Conservation (phyloP, 1,140 invertebrate species). For the Cecropterus lyciades region DNA sequence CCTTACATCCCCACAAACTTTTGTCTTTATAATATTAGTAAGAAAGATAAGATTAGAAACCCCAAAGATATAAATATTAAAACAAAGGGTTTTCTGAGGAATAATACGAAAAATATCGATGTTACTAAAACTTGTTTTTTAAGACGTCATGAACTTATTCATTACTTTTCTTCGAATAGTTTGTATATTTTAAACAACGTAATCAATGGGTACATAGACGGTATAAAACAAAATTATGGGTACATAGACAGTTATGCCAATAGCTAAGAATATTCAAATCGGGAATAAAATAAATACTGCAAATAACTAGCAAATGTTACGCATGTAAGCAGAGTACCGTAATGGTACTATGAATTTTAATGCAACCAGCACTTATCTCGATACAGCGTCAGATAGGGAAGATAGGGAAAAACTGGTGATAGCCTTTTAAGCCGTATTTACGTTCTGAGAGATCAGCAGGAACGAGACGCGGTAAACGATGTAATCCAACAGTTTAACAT, state of each 20-base stretch:
- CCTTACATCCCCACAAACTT: no score
- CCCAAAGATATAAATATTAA: no score
- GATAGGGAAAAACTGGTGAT: slow-evolving; percentile 26
- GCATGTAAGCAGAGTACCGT: background rate
- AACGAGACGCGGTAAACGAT: slow-evolving; percentile 14
- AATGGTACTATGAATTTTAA: slow-evolving; percentile 22
- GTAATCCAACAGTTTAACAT: slow-evolving; percentile 27
- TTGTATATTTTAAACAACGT: no score
- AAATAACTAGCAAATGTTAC: background rate
- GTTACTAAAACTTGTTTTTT: no score
- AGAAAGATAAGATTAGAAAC: no score
- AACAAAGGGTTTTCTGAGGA: no score
- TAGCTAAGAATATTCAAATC: background rate
- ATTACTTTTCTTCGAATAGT: no score
- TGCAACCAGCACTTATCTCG: slow-evolving; percentile 15
- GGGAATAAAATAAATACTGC: background rate
- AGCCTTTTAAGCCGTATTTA: slow-evolving; percentile 30
- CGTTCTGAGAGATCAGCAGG: background rate
- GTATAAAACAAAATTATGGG: no score
- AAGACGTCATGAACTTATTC: no score
- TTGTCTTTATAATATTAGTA: no score
- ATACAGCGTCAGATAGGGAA: slow-evolving; percentile 5
- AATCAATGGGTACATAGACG: no score
- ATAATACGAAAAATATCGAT: no score
- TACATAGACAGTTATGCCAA: background rate